Conservation (phyloP, 2,888 invertebrate species). For the Mesoligia furuncula region DNA sequence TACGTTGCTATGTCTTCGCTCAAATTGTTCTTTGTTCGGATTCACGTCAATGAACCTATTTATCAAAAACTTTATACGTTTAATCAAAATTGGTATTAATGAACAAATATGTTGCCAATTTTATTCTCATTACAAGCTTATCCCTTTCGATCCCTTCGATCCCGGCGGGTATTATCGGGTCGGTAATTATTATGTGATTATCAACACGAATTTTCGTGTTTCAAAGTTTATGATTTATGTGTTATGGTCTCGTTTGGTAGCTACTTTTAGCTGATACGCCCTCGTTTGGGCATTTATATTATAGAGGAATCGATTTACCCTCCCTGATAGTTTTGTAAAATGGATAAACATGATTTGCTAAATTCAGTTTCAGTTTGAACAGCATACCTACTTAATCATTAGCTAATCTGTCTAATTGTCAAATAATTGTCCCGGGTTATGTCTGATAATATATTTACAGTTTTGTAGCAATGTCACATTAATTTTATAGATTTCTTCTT, state of each 20-base stretch:
- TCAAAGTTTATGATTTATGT: slow-evolving; percentile 88
- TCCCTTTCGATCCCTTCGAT: slow-evolving; percentile 73
- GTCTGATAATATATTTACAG: slow-evolving; percentile 19
- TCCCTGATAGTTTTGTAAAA: slow-evolving; percentile 30
- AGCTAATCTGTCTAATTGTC: slow-evolving; percentile 42
- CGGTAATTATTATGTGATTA: slow-evolving; percentile 87
- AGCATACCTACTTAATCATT: slow-evolving; percentile 2
- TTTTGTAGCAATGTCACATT: slow-evolving; percentile 46
- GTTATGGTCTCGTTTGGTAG: slow-evolving; percentile 73
- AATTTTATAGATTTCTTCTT: slow-evolving; percentile 45
- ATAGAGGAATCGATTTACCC: slow-evolving; percentile 50
- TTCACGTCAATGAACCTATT: slow-evolving; percentile 39
- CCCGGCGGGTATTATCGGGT: slow-evolving; percentile 76
- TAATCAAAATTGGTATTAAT: slow-evolving; percentile 44
- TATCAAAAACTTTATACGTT: slow-evolving; percentile 45
- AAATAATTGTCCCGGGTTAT: slow-evolving; percentile 33
- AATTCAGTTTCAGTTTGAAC: background rate
- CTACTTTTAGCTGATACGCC: slow-evolving; percentile 55
- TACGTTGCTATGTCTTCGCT: background rate
- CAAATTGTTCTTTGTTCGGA: slow-evolving; percentile 50
- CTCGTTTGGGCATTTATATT: slow-evolving; percentile 50
- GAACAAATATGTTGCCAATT: slow-evolving; percentile 60
- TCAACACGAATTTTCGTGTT: slow-evolving; percentile 83
- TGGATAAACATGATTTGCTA: background rate
- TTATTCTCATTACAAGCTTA: slow-evolving; percentile 60